Percentiles rank a stretch among this genome's conserved stretches.
phyloP scores from a whole-genome alignment of 2,888 invertebrate species.

The Chrysina gloriosa region DNA sequence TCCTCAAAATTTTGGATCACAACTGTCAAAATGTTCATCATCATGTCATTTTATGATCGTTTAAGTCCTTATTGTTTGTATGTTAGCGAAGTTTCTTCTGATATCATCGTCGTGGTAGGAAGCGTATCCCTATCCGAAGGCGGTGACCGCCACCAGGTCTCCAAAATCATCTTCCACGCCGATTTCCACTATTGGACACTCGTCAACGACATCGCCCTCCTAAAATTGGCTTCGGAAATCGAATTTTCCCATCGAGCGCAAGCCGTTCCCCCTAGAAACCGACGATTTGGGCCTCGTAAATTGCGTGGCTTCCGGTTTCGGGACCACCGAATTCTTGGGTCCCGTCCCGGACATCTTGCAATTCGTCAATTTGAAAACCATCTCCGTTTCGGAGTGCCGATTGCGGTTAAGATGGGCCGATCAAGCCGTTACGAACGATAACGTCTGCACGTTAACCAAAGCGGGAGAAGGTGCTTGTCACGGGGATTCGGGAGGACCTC shows the following conservation, averaged over 20 bases:
- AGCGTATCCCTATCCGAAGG: conserved; percentile 54
- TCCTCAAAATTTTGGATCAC: too few species aligned
- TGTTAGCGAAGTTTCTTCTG: too few species aligned
- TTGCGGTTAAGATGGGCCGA: background rate
- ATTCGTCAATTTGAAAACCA: conserved; percentile 64
- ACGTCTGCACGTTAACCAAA: conserved; percentile 56
- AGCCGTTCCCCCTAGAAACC: conserved; percentile 52
- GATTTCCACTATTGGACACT: conserved; percentile 36
- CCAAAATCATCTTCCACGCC: conserved; percentile 49
- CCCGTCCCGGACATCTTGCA: conserved; percentile 68
- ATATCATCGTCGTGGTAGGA: conserved; percentile 54
- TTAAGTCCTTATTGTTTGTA: too few species aligned
- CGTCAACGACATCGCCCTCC: conserved; percentile 45
- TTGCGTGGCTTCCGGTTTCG: conserved; percentile 66
- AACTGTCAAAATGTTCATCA: too few species aligned
- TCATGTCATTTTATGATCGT: too few species aligned
- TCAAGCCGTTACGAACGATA: background rate
- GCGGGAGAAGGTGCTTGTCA: conserved; percentile 70
- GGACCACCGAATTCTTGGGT: conserved; percentile 68
- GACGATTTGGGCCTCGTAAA: conserved; percentile 59
- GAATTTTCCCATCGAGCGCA: conserved; percentile 30
- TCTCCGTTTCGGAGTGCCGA: background rate
- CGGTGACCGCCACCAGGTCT: conserved; percentile 53
- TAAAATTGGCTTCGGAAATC: conserved; percentile 37
- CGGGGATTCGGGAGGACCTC: conserved; percentile 69